Base-by-base conservation (phyloP, 2,797 vertebrate genomes). In the Lemur catta region DNA sequence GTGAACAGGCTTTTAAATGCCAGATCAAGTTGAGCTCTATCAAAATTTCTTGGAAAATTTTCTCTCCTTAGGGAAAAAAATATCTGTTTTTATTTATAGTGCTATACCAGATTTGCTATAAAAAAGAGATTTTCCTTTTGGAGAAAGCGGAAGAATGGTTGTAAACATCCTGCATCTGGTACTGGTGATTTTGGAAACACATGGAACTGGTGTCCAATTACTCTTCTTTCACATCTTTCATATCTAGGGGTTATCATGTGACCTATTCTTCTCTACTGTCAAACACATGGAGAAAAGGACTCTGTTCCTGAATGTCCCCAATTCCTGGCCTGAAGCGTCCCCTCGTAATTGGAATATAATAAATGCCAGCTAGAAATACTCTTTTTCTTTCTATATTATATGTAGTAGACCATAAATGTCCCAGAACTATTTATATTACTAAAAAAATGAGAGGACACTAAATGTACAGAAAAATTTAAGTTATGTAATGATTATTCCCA, bases 121-220 rank as follows among this genome's bases (percentile, higher is more conserved):
- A 94, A 93, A 92, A 71, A 94, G 46, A 69, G 0, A 1, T 69
- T 87, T 97, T 95, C 43, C 38, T 95, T 95, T 97, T 79, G 93
- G 91, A 93, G 84, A 95, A 97, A 96, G 79, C 76, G 90, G 84
- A 93, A 71, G 48, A 93, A 87, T 96, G 76, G 96, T 80, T 98
- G 80, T 92, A 97, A 88, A 92, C 93, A 95, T 84, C 94, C 91
- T 96, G 95, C 97, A 98, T 98, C 97, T 97, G 98, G 97, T 89
- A 89, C 94, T 87, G 84, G 85, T 43, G 13, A 89, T n/a, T 96
- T 97, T 92, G 97, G 95, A 98, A 98, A 97, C 93, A 96, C 50
- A 82, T 96, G 95, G 87, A 98, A 89, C 85, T 78, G 95, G 95
- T 94, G 87, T 96, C 95, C 94, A 96, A 97, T 98, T 98, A 98